Evolutionary conservation across 2,888 invertebrate species (phyloP).

Genomic region (Ctenicera cuprea): DNA sequence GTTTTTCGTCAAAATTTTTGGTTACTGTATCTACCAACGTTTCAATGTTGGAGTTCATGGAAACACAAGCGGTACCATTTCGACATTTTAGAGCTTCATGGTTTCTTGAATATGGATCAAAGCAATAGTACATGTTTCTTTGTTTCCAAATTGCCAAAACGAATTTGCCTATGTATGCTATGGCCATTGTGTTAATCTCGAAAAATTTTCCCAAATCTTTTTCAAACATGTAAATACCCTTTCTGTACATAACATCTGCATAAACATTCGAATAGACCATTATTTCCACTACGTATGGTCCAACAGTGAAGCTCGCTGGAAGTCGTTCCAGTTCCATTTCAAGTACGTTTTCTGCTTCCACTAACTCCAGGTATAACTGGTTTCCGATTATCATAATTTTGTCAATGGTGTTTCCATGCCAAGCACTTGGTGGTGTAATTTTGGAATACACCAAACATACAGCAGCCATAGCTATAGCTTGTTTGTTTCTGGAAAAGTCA

Average conservation of each 20-base stretch:
- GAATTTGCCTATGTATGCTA: slow-evolving; percentile 78
- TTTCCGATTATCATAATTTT: slow-evolving; percentile 77
- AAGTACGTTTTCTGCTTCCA: slow-evolving; percentile 72
- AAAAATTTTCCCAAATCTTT: slow-evolving; percentile 75
- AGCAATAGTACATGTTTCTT: slow-evolving; percentile 78
- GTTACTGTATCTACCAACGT: slow-evolving; percentile 75
- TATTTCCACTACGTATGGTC: slow-evolving; percentile 77
- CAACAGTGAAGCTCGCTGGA: slow-evolving; percentile 76
- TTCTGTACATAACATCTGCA: slow-evolving; percentile 72
- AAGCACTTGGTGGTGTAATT: slow-evolving; percentile 79
- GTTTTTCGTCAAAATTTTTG: slow-evolving; percentile 73
- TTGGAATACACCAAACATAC: slow-evolving; percentile 79
- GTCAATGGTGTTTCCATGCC: slow-evolving; percentile 77
- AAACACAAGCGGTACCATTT: slow-evolving; percentile 77
- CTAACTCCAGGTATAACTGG: slow-evolving; percentile 76
- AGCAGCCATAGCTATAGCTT: slow-evolving; percentile 77
- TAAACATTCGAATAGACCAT: slow-evolving; percentile 76
- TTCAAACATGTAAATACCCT: slow-evolving; percentile 74
- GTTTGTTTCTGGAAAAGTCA: slow-evolving; percentile 76
- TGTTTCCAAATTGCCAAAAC: slow-evolving; percentile 79
- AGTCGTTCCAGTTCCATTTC: slow-evolving; percentile 75
- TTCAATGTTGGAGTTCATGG: slow-evolving; percentile 78
- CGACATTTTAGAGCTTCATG: slow-evolving; percentile 74
- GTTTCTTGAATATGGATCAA: slow-evolving; percentile 80
- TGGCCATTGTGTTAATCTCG: slow-evolving; percentile 71